Evolutionary conservation across 2,797 vertebrate genomes (phyloP), one percentile per base, ranked within the genome.

Genomic region (Discoglossus pictus): DNA sequence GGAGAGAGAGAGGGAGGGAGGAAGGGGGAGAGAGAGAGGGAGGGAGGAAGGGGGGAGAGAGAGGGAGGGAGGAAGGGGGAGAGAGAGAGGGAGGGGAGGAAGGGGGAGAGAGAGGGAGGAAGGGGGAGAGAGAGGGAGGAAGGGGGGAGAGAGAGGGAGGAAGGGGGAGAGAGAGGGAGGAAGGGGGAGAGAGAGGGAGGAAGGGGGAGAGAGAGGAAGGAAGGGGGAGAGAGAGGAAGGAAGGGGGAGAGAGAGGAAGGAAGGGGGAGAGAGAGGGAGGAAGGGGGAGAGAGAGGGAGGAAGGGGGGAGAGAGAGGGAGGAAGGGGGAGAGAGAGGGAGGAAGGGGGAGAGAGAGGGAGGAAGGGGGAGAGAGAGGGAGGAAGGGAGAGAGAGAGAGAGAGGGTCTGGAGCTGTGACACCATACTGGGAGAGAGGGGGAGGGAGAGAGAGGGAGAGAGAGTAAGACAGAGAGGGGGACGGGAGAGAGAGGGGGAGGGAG

Each of bases 101-200:
- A 21, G 2, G 13, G n/a, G 39, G 17, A 20, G 16, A 16, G 10
- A 24, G 8, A 8, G 11, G 6, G 10, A 16, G 10, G n/a, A n/a
- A n/a, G n/a, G 18, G 15, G 23, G 8, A n/a, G 11, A 12, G 23
- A 15, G 0, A 5, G 7, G 3, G 50, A 43, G 15, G 15, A 11
- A 7, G 6, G 1, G 4, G 12, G 2, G 8, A 51, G 15, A 11
- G 16, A 15, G 21, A 7, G n/a, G 47, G 16, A 11, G 17, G 7
- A 8, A 15, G n/a, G n/a, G n/a, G 7, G 2, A 31, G 38, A 2
- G 1, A 0, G 1, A 1, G 12, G 15, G n/a, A 1, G n/a, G 11
- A 6, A 25, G 4, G 38, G 7, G 13, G 23, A 7, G 27, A 20
- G 8, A 9, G 16, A 13, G 4, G 16, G 12, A 50, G 53, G 11